phyloP scores from a whole-genome alignment of 2,888 invertebrate genomes.

The Tanytarsus gracilentus region DNA sequence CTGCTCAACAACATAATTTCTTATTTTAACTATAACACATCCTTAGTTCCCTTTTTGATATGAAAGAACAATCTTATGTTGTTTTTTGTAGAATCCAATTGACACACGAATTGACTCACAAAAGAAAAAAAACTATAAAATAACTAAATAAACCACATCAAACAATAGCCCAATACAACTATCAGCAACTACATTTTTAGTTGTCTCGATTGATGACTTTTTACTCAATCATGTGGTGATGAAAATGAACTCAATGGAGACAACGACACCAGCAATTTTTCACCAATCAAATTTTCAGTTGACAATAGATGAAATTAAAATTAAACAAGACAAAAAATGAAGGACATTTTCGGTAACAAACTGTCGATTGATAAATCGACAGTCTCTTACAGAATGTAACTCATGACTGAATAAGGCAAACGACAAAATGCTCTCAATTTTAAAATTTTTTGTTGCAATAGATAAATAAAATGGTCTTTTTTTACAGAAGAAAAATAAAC shows the following conservation, averaged over 20 bases:
- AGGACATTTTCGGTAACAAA: background rate
- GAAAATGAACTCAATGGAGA: background rate
- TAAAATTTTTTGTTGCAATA: constrained; percentile 18
- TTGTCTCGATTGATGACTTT: no score
- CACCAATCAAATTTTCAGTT: constrained; percentile 24
- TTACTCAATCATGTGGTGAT: no score
- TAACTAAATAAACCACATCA: background rate
- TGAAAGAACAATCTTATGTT: background rate
- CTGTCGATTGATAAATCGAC: background rate
- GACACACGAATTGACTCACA: background rate
- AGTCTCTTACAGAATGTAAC: background rate
- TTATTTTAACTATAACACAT: background rate
- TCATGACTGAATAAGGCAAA: background rate
- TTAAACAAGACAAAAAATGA: constrained; percentile 8
- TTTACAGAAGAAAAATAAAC: constrained; percentile 23
- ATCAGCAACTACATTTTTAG: no score
- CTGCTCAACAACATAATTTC: background rate
- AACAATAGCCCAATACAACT: no score
- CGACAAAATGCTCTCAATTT: constrained; percentile 10
- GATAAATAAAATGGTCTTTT: constrained; percentile 28
- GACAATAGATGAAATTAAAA: constrained; percentile 21
- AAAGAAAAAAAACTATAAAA: background rate
- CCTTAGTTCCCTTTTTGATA: constrained; percentile 16
- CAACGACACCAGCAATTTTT: constrained; percentile 13
- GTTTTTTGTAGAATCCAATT: constrained; percentile 12